Evolutionary conservation across 2,797 vertebrate genomes (phyloP), one percentile per base, ranked within the genome.

Genomic region (Ctenosaura bakeri): DNA sequence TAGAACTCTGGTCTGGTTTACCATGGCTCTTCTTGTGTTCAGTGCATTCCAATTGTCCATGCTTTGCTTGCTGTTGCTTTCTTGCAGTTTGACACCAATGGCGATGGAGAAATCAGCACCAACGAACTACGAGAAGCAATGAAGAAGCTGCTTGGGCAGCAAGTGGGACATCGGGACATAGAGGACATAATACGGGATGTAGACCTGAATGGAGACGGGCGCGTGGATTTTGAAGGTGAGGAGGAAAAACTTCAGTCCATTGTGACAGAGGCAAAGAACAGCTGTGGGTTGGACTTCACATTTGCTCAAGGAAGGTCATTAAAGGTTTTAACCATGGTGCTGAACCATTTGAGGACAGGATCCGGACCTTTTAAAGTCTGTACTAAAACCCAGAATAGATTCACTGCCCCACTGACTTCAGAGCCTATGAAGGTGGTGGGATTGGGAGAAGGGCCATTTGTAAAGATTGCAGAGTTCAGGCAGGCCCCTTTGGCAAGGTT

Each of bases 221-320:
- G 98, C 6, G 99, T 99, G 56, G 99, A 99, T 96, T 99, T 99
- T 95, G 99, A 99, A 98, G 99, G 99, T 99, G 96, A 97, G 96
- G 82, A 85, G 64, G 86, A 35, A 46, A 20, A 0, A 0, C 0
- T 77, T 92, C 14, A 26, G 13, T 32, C 22, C 22, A 5, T 18
- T 18, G 14, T 26, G 38, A 8, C 18, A 14, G 6, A 59, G 35
- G 18, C 35, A n/a, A 29, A 59, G 35, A 1, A 54, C 6, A 1
- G 81, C 24, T 20, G 10, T 81, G 20, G 79, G 79, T 20, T 83
- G 56, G 35, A 12, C 14, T 24, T 42, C 13, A 0, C 6, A 38
- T 35, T 32, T 50, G 14, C 16, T 71, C 32, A 62, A 42, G 0
- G 29, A n/a, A 66, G 16, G 42, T 5, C 82, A 66, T 26, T 66